Base-by-base conservation (phyloP, 2,113 vertebrate genomes). In the Pseudolaguvia tuberculata region DNA sequence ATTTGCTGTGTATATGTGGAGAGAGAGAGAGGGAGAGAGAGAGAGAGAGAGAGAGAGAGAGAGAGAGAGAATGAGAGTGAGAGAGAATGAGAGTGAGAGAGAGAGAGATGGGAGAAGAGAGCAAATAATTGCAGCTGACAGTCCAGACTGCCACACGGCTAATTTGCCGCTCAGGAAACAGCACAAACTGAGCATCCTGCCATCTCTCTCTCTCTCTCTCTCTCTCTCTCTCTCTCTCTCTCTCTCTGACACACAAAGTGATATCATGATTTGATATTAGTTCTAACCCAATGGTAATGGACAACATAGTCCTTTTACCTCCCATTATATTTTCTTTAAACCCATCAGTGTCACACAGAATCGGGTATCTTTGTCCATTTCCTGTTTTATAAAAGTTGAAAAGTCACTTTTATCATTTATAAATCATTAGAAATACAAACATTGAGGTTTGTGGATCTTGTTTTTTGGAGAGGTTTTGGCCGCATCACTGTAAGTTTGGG, bases 111-210 rank as follows among this genome's bases (percentile, higher is more conserved):
- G 91, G 20, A 86, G 88, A 88, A 90, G 82, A 92, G 53, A 88
- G 91, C 86, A 88, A 86, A 89, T 91, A 91, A 92, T 94, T 93
- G 90, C 87, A 91, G 88, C 84, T 92, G 91, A 92, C 90, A 91
- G 88, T 93, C 92, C 93, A 89, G 91, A 92, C 89, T 92, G 93
- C 93, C 93, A 91, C 93, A 83, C 80, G 92, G 93, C 92, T 96
- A 94, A 95, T 95, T 93, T 94, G 93, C 94, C 93, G 88, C 93
- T 93, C 91, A 91, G 91, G 59, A 77, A 52, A 47, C 51, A 62
- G 55, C 55, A 42, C 39, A 47, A 70, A 35, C 52, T 10, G 47
- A 72, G 56, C 42, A 72, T 35, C 27, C 23, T 29, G 42, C 50
- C 63, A 15, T 74, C 53, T 69, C 23, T 62, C 45, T 63, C 29